Evolutionary conservation across 2,113 vertebrate genomes (phyloP), one percentile per base, ranked within the genome.

Genomic region (Zosterops pallidus): DNA sequence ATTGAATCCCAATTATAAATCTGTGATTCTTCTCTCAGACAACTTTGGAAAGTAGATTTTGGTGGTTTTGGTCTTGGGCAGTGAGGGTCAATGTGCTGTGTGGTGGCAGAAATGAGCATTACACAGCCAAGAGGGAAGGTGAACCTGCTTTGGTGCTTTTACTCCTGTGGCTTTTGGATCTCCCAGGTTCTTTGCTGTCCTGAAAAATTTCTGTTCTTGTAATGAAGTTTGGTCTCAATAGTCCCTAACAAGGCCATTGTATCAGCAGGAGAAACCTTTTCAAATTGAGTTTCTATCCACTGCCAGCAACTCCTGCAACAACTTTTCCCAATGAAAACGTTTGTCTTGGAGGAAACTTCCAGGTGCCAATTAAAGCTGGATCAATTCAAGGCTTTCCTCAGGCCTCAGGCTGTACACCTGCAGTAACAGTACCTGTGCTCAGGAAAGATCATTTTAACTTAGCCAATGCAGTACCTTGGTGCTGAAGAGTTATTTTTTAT

Each of bases 1-100:
- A 21, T 35, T 64, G 26, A 57, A 33, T 9, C 5, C 5, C n/a
- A 20, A 0, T 42, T 39, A 53, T 29, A 39, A 47, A 41, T 41
- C 28, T 69, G 9, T 29, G 4, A 33, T 91, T 81, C 28, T 69
- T 33, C 37, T 68, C 29, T 78, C 6, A 1, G 33, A 28, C 8
- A 24, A 18, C 0, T 4, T 76, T 47, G 59, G 20, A 55, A 37
- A 55, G 18, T 3, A 21, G 8, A 39, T 52, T 35, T 47, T 23
- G 7, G 37, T 55, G 70, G 25, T 1, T 84, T 75, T 75, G 67
- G 11, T 33, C 35, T 49, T 0, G 0, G 46, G 20, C 41, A 31
- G 5, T 4, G 2, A 6, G 17, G 70, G 7, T 25, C 0, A 0
- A 0, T 23, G 8, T 4, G 29, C 52, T 63, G 35, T 65, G 20